Percentiles rank a stretch among this genome's conserved stretches.
Conservation (phyloP, 2,113 vertebrate genomes). For the Pygoscelis adeliae region DNA sequence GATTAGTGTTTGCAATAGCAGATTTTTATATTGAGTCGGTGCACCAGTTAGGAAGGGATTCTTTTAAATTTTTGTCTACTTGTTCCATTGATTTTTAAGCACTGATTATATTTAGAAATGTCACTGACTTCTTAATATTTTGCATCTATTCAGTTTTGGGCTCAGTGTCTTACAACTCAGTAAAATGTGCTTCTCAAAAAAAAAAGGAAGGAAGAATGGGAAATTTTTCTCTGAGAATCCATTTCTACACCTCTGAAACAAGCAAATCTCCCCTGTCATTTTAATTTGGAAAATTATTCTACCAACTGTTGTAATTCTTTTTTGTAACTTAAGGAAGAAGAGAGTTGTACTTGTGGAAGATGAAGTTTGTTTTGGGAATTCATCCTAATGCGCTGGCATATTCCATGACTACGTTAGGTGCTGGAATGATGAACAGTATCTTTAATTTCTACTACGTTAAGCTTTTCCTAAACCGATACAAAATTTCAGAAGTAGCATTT, state of each 20-base stretch:
- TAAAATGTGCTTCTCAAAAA: background rate
- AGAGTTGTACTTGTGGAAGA: constrained; percentile 13
- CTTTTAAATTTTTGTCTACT: background rate
- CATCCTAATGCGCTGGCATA: constrained; percentile 82
- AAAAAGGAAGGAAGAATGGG: background rate
- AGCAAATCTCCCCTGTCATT: background rate
- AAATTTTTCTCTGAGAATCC: background rate
- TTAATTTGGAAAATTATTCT: background rate
- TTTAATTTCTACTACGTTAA: constrained; percentile 95
- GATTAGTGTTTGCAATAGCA: background rate
- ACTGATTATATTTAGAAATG: background rate
- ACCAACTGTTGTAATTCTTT: background rate
- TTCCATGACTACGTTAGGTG: constrained; percentile 87
- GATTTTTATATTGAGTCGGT: background rate
- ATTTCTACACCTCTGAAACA: background rate
- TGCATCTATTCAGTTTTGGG: background rate
- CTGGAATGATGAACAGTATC: constrained; percentile 88
- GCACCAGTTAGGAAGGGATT: background rate
- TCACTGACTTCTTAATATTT: background rate
- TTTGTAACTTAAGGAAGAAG: constrained; percentile 41
- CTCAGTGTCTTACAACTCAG: background rate
- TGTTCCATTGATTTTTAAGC: background rate
- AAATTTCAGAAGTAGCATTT: constrained; percentile 86
- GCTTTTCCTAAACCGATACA: constrained; percentile 86
- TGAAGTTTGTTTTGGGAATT: constrained; percentile 65